phyloP scores from a whole-genome alignment of 2,888 invertebrate species.

The Lapara coniferarum region DNA sequence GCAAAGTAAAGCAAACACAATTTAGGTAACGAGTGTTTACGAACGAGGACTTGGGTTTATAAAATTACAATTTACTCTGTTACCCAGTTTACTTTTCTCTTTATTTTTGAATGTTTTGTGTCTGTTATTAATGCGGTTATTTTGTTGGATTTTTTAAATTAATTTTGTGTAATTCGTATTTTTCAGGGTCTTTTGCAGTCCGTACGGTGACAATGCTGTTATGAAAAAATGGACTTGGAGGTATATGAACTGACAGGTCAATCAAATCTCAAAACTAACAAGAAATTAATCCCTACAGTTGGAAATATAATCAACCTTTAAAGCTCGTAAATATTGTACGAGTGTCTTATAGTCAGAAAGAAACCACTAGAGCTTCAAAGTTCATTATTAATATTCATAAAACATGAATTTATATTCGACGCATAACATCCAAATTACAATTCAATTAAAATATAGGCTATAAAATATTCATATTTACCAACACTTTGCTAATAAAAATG shows the following conservation, averaged over 20 bases:
- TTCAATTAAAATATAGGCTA: neutral
- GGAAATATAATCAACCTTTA: neutral
- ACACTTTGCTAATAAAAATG: slow-evolving; percentile 66
- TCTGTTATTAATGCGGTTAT: slow-evolving; percentile 30
- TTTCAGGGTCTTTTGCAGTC: no score
- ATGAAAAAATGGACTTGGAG: no score
- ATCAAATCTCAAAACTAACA: no score
- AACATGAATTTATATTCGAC: neutral
- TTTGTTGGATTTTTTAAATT: neutral
- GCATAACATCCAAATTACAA: neutral
- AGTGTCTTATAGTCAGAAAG: neutral
- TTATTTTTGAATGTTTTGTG: slow-evolving; percentile 33
- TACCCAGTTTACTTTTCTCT: slow-evolving; percentile 47
- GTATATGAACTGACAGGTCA: no score
- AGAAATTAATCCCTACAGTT: no score
- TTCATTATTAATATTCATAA: neutral
- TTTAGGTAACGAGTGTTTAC: slow-evolving; percentile 67
- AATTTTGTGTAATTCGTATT: neutral
- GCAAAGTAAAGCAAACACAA: slow-evolving; percentile 65
- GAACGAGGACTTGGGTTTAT: slow-evolving; percentile 47
- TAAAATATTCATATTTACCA: slow-evolving; percentile 56
- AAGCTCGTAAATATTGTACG: neutral
- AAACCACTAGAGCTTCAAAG: neutral
- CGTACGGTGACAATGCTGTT: no score
- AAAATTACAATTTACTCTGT: slow-evolving; percentile 61